Base-by-base conservation (phyloP, 2,888 invertebrate species). In the Oscheius myriophilus region DNA sequence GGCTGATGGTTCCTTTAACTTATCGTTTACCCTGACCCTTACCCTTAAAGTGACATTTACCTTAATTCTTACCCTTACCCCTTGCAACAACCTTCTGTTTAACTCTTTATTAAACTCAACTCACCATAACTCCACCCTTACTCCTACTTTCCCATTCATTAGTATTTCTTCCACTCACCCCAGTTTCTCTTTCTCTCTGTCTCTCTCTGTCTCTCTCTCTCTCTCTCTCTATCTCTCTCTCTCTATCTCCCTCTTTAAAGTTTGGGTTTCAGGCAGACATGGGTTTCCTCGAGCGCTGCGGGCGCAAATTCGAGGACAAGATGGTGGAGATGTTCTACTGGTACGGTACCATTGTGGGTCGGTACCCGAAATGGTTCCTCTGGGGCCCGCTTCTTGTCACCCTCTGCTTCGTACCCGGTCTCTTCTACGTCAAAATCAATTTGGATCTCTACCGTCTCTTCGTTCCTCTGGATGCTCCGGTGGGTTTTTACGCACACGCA, bases 381-480 rank as follows among this genome's bases (percentile, higher is more conserved):
- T 61, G 70, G 21, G 73, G 70, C 0, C 72, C 75, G 9, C 58
- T 76, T 4, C 33, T 81, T 14, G 59, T 82, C 64, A 82, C 84
- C 11, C 21, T 81, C 14, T 66, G 71, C 9, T 82, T 71, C 26
- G 49, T 82, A 2, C 84, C 84, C 18, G 84, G 85, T 46, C 70
- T 85, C 23, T 79, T 78, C 53, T 79, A 72, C 62, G 62, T 85
- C 16, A 74, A 74, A 57, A 85, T 85, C 69, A 85, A 85, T 59
- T 73, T 85, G 43, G 85, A 85, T 75, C 75, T 85, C 55, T 85
- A 86, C 75, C 73, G 82, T 43, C 75, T 85, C 9, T 85, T 85
- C 58, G 85, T 85, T 2, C 85, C 85, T 9, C 69, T 77, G 21
- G 85, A 85, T 72, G 85, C 85, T 6, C 85, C 85, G 25, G 85